A percentile compares a stretch with the other conserved stretches of the same genome.
Evolutionary conservation across 2,113 vertebrate species (phyloP).

Genomic region (Lepisosteus oculatus): DNA sequence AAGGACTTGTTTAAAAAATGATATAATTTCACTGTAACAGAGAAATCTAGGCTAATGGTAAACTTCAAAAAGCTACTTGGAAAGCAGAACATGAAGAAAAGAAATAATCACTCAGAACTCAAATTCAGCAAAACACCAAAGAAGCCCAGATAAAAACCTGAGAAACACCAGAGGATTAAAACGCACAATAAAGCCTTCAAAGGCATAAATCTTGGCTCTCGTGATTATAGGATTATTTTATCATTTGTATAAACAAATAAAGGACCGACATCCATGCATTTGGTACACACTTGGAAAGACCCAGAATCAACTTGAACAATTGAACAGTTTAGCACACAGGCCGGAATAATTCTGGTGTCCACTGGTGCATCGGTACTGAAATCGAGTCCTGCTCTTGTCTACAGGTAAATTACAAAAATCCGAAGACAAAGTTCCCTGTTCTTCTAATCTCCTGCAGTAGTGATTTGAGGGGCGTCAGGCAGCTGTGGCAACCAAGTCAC

Average conservation of each 20-base stretch:
- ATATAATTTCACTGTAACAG: too few species aligned
- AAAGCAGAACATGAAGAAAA: not conserved
- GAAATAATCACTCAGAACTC: not conserved
- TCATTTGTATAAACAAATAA: slow-evolving; percentile 49
- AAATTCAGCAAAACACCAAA: not conserved
- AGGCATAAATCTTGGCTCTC: slow-evolving; percentile 5
- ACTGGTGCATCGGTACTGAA: slow-evolving; percentile 47
- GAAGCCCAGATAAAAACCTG: not conserved
- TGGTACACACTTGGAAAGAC: not conserved
- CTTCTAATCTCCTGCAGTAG: slow-evolving; percentile 26
- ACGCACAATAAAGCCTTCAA: slow-evolving; percentile 4
- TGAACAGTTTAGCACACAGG: slow-evolving; percentile 28
- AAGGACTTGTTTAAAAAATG: too few species aligned
- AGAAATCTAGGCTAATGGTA: not conserved
- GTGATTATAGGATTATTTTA: slow-evolving; percentile 43
- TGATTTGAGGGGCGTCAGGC: slow-evolving; percentile 18
- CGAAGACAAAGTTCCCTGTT: not conserved
- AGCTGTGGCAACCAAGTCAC: too few species aligned
- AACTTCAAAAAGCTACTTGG: not conserved
- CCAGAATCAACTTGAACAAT: slow-evolving; percentile 37
- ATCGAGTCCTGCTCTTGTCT: slow-evolving; percentile 34
- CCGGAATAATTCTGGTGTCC: slow-evolving; percentile 40
- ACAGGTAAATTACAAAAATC: slow-evolving; percentile 43
- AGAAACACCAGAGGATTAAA: slow-evolving; percentile 13
- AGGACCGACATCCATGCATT: slow-evolving; percentile 30